Evolutionary conservation across 2,888 invertebrate genomes (phyloP), one percentile per base, ranked within the genome.

Genomic region (Monochamus alternatus): DNA sequence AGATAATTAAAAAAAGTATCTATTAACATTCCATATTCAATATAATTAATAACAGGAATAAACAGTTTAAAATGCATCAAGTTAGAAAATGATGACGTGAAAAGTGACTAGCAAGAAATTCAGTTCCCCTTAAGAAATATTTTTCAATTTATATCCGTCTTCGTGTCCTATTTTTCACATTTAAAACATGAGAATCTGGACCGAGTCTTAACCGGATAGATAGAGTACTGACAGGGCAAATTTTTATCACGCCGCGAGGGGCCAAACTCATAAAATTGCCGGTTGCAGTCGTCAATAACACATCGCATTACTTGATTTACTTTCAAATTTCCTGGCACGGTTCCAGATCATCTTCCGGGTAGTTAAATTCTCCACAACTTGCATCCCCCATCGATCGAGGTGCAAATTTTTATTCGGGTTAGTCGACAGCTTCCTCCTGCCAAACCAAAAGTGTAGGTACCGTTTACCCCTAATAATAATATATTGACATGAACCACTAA

Each of bases 271-370:
- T 55, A 55, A 55, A 55, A 55, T 55, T 55, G n/a, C 55, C n/a
- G 55, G 10, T 14, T 55, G 55, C 55, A 55, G 55, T 55, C 55
- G 55, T 55, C 55, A 55, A 55, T 55, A 55, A n/a, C 55, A 12
- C 55, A 55, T 55, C 55, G 14, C 55, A 55, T 55, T 55, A 55
- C 14, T 55, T 55, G 55, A 55, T 55, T 55, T 55, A 55, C 55
- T 55, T 55, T 55, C 55, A 55, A 55, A 55, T 55, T 55, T 55
- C 14, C 55, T 55, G 55, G 55, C 55, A 14, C 14, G 12, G n/a
- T 55, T 55, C 55, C 55, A 55, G 55, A 55, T n/a, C 55, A 55
- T 55, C 55, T 14, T 55, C 55, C 55, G 55, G 55, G 55, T 14
- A 55, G 55, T 55, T 55, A 55, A 14, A 55, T 55, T 1, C 22